Evolutionary conservation across 2,113 vertebrate species (phyloP), one percentile per base, ranked within the genome.

Genomic region (Oplegnathus fasciatus): DNA sequence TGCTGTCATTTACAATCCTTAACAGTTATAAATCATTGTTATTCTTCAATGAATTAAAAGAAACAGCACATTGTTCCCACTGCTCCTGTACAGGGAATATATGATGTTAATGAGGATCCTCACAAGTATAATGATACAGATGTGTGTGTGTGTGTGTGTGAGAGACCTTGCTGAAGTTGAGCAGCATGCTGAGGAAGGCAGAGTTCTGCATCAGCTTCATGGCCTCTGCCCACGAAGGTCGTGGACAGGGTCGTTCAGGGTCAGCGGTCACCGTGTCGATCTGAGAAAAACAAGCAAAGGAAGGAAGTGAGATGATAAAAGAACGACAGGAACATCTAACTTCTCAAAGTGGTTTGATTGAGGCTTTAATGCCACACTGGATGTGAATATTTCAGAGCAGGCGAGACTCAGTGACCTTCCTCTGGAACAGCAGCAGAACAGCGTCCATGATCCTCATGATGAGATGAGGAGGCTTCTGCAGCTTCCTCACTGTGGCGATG

Each of bases 401-500:
- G 10, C 0, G 24, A 30, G 54, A 15, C n/a, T 40, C n/a, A 0
- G 32, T 0, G 37, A 93, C 86, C 93, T 93, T 96, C 78, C 96
- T 95, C 91, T 97, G 96, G 87, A 97, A 97, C 32, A 97, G 92
- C 88, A 97, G 95, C 73, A 97, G 89, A 18, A 96, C 96, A 0
- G 95, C 96, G 75, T 97, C 97, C 97, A 97, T 97, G 92, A 97
- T 97, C 84, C 96, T 90, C 97, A 97, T 97, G 91, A 97, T 97
- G 88, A 97, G 94, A 72, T 97, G 97, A 73, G 97, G 97, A 68
- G 97, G 97, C 80, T 96, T 97, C 50, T 96, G 95, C 85, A 97
- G 92, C 85, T 97, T 97, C 82, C 97, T 95, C 86, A 97, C 96
- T 8, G 96, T 97, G 84, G 96, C 96, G 13, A 97, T 97, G 86